Percentiles rank a stretch among this genome's conserved stretches.
phyloP scores from a whole-genome alignment of 2,888 invertebrate species.

The Creontiades dilutus region DNA sequence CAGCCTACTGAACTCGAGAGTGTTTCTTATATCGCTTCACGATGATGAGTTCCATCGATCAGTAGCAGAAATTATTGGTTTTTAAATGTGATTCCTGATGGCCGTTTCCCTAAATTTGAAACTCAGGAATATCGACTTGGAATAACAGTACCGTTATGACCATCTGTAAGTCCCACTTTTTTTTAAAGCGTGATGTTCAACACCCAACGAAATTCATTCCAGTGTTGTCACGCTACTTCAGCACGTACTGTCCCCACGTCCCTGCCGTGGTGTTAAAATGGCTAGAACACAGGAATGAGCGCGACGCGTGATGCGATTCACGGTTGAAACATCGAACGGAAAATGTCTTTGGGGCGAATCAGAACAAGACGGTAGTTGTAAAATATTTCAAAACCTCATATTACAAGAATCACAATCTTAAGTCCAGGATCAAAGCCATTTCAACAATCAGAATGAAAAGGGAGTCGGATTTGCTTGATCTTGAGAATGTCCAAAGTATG shows the following conservation, averaged over 20 bases:
- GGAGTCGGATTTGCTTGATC: too few species aligned
- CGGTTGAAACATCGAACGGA: background rate
- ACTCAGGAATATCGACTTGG: background rate
- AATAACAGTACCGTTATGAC: background rate
- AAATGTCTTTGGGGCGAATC: background rate
- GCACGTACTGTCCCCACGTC: background rate
- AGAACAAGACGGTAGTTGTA: too few species aligned
- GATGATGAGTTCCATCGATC: too few species aligned
- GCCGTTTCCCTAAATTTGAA: background rate
- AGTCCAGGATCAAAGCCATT: too few species aligned
- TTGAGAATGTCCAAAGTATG: too few species aligned
- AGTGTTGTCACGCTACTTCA: background rate
- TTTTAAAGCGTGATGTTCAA: constrained; percentile 23
- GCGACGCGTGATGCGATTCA: constrained; percentile 10
- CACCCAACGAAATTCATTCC: background rate
- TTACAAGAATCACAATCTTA: too few species aligned
- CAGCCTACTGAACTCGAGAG: too few species aligned
- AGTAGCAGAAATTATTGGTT: too few species aligned
- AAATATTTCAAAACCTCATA: too few species aligned
- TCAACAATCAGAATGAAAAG: too few species aligned
- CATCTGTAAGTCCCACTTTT: background rate
- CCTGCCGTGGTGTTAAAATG: background rate
- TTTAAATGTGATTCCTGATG: background rate
- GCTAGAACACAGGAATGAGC: background rate
- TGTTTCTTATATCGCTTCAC: too few species aligned